phyloP scores from a whole-genome alignment of 2,888 invertebrate genomes.

The Lymantria dispar region DNA sequence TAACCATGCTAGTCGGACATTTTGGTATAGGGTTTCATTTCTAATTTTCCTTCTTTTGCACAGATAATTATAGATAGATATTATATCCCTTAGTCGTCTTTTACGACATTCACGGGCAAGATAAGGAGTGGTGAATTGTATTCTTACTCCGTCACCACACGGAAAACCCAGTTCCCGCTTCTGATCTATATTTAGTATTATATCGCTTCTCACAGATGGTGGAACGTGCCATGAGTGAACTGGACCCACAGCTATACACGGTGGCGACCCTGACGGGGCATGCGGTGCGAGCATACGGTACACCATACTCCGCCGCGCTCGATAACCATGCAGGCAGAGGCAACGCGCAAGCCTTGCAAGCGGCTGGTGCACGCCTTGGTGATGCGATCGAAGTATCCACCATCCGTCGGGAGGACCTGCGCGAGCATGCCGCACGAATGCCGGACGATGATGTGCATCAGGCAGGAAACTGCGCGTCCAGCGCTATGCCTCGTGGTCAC shows the following conservation, averaged over 20 bases:
- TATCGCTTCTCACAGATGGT: constrained; percentile 47
- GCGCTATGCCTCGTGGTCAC: constrained; percentile 86
- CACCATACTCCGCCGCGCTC: constrained; percentile 88
- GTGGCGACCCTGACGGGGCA: constrained; percentile 96
- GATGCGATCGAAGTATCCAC: constrained; percentile 92
- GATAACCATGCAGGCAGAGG: constrained; percentile 86
- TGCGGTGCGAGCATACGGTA: constrained; percentile 86
- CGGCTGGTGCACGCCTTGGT: constrained; percentile 85
- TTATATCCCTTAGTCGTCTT: too few species aligned
- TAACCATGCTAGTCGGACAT: too few species aligned
- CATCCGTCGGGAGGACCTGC: constrained; percentile 88
- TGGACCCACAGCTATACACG: constrained; percentile 93
- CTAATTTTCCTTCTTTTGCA: too few species aligned
- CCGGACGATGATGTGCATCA: constrained; percentile 94
- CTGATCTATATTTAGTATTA: too few species aligned
- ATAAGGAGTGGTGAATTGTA: too few species aligned
- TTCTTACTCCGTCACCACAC: too few species aligned
- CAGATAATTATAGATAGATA: too few species aligned
- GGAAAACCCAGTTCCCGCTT: too few species aligned
- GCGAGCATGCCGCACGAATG: constrained; percentile 84
- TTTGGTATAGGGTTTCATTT: too few species aligned
- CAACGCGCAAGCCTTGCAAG: constrained; percentile 82
- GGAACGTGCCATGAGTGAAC: constrained; percentile 86
- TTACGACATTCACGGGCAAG: too few species aligned
- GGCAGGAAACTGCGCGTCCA: constrained; percentile 86